A percentile compares a stretch with the other conserved stretches of the same genome.
These are phyloP conservation scores for Mesorhabditis spiculigera DNA, from an alignment of 2,888 invertebrate species.

Conservation along the genomic window DNA sequence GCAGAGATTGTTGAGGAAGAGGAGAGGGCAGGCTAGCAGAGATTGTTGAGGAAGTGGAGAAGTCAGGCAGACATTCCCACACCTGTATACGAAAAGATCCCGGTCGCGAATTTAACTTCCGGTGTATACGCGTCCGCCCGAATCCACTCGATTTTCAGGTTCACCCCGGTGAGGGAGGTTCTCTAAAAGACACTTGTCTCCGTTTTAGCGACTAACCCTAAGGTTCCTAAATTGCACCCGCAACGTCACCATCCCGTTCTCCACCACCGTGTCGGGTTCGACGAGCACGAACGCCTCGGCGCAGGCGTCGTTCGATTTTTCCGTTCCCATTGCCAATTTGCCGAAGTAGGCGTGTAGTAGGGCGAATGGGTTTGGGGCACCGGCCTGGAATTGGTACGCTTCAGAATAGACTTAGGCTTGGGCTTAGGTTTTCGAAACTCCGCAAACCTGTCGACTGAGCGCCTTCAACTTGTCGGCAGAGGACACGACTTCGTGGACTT, in stretches of 20 bases:
- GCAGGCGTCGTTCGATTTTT: neutral
- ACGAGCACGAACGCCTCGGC: neutral
- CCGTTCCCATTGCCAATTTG: neutral
- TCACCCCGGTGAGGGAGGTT: neutral
- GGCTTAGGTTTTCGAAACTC: neutral
- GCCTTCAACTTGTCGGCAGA: slow-evolving; percentile 2
- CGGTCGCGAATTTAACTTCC: neutral
- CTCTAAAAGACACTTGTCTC: neutral
- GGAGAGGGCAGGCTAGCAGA: neutral
- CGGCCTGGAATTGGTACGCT: neutral
- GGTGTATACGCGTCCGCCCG: neutral
- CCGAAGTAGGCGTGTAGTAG: neutral
- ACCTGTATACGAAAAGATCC: slow-evolving; percentile 4
- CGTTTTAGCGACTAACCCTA: neutral
- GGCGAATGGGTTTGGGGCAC: neutral
- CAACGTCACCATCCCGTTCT: neutral
- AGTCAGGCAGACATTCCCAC: neutral
- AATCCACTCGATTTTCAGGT: slow-evolving; percentile 6
- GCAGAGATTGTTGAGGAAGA: neutral
- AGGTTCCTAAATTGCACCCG: neutral
- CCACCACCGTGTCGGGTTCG: neutral
- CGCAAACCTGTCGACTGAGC: neutral
- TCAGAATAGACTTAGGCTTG: neutral
- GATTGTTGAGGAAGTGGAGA: neutral
- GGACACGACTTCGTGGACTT: neutral